Conservation (phyloP, 2,888 invertebrate species). For the Synergus itoensis region DNA sequence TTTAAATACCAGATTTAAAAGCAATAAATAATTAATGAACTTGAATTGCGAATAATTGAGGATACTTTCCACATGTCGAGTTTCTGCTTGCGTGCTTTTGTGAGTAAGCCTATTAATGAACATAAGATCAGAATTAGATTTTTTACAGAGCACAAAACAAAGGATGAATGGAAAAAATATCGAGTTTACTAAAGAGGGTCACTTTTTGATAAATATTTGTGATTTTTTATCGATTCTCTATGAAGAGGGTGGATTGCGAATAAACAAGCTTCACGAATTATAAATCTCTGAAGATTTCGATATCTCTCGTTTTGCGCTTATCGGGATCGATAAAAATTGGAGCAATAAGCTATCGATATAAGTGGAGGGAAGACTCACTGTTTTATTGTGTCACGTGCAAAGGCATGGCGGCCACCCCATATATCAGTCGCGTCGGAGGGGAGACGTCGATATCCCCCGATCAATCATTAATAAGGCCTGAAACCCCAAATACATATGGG, state of each 20-base stretch:
- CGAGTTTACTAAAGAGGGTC: not conserved
- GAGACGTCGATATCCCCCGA: constrained; percentile 77
- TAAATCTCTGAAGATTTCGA: constrained; percentile 12
- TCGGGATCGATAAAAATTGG: constrained; percentile 70
- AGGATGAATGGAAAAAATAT: not conserved
- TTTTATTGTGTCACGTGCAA: constrained; percentile 77
- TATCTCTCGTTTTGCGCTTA: constrained; percentile 50
- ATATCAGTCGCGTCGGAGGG: constrained; percentile 76
- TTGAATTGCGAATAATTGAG: constrained; percentile 23
- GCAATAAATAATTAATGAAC: constrained; percentile 30
- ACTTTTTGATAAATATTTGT: not conserved
- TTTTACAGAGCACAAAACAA: too few relatives aligned
- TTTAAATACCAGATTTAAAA: not conserved
- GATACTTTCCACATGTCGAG: not conserved
- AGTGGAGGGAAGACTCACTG: constrained; percentile 45
- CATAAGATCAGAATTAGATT: too few relatives aligned
- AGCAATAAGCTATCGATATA: constrained; percentile 64
- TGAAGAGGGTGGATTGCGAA: not conserved
- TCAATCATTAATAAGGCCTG: constrained; percentile 78
- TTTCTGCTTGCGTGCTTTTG: not conserved
- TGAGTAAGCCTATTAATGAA: not conserved
- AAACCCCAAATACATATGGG: constrained; percentile 76
- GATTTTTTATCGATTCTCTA: not conserved
- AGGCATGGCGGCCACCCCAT: constrained; percentile 70
- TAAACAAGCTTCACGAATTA: not conserved